Evolutionary conservation across 2,113 vertebrate genomes (phyloP).

Genomic region (Chlorocebus sabaeus): DNA sequence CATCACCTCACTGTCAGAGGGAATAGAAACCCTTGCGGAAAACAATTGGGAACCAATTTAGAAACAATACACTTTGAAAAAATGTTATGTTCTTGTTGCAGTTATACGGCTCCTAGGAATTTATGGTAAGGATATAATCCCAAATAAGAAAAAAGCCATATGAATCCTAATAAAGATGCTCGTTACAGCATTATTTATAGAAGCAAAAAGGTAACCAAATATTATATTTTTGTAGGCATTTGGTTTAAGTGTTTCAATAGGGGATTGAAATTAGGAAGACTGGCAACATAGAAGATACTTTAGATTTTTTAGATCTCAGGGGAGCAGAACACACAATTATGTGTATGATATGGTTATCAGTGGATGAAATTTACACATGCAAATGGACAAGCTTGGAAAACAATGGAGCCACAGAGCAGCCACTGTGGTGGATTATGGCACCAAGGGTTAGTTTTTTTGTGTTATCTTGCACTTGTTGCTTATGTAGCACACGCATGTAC

Average conservation of each 20-base stretch:
- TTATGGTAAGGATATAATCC: background rate
- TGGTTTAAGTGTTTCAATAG: background rate
- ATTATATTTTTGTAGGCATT: background rate
- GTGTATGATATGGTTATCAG: accelerated
- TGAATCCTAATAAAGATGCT: background rate
- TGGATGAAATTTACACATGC: background rate
- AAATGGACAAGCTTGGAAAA: accelerated
- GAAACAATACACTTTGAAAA: background rate
- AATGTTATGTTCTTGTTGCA: background rate
- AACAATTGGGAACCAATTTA: background rate
- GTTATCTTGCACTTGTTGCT: accelerated
- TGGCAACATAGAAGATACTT: background rate
- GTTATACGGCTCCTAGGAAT: background rate
- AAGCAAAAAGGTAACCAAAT: background rate
- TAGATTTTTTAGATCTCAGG: background rate
- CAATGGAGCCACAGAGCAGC: background rate
- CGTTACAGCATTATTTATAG: background rate
- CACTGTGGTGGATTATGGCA: accelerated
- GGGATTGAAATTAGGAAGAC: background rate
- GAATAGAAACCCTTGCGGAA: background rate
- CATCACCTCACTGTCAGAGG: accelerated
- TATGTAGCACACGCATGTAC: background rate
- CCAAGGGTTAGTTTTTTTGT: accelerated
- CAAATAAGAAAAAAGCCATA: background rate
- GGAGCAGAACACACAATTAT: background rate